Conservation (phyloP, 2,888 invertebrate species). For the Oscheius sp. region DNA sequence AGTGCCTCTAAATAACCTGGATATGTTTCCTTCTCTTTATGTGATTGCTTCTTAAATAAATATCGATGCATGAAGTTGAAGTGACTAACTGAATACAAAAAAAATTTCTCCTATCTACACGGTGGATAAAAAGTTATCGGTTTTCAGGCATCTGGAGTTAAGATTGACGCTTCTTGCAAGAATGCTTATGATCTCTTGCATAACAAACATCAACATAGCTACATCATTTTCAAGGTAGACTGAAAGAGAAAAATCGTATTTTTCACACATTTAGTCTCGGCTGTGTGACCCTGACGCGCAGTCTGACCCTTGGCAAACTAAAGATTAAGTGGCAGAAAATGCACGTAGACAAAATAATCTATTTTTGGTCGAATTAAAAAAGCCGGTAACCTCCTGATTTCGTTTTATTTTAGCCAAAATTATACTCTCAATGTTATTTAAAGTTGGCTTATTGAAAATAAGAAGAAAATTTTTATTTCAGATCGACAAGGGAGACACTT, state of each 20-base stretch:
- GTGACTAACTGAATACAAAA: constrained; percentile 23
- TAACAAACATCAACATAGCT: constrained; percentile 69
- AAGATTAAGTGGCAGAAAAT: too few species aligned
- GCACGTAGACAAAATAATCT: too few species aligned
- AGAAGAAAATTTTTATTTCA: constrained; percentile 29
- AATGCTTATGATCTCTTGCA: constrained; percentile 69
- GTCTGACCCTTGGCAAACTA: too few species aligned
- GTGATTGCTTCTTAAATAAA: constrained; percentile 12
- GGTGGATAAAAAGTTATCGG: not conserved
- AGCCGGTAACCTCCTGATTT: too few species aligned
- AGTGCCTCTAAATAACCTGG: constrained; percentile 9
- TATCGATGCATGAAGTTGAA: constrained; percentile 5
- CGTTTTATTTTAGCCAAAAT: not conserved
- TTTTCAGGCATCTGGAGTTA: constrained; percentile 66
- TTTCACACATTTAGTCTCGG: too few species aligned
- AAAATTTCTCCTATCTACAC: not conserved
- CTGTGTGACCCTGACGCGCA: too few species aligned
- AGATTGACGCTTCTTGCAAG: constrained; percentile 69
- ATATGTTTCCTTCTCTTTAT: constrained; percentile 8
- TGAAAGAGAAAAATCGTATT: too few species aligned
- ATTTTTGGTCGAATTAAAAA: too few species aligned
- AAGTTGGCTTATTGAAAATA: too few species aligned
- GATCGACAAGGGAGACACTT: constrained; percentile 70
- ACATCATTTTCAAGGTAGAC: constrained; percentile 67
- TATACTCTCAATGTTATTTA: not conserved